These are phyloP conservation scores for Empis stercorea DNA, from an alignment of 2,888 invertebrate species.

Conservation along the genomic window DNA sequence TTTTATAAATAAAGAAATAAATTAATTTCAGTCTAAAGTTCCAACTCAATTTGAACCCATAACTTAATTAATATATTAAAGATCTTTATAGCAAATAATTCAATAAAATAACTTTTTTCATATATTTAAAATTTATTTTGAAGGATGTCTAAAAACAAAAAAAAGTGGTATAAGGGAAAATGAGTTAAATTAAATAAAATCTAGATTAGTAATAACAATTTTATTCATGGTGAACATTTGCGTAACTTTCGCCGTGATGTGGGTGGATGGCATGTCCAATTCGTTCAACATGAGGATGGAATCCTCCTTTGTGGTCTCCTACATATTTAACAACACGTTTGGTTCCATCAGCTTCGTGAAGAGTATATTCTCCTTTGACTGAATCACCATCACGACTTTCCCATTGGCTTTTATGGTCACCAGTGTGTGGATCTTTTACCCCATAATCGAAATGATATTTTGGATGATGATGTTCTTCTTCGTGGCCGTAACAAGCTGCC, in stretches of 20 bases:
- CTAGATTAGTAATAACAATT: not conserved
- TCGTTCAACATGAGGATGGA: slow-evolving; percentile 29
- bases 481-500: slow-evolving; percentile 1
- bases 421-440: slow-evolving; percentile 30
- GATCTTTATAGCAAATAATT: no score
- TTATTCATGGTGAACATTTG: slow-evolving; percentile 4
- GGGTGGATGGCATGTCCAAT: slow-evolving; percentile 17
- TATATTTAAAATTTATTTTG: no score
- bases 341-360: slow-evolving; percentile 25
- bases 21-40: no score
- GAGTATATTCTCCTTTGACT: slow-evolving; percentile 21
- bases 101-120: no score
- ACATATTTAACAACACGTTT: slow-evolving; percentile 29
- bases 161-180: no score
- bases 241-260: slow-evolving; percentile 4
- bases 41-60: no score
- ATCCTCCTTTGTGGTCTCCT: slow-evolving; percentile 28
- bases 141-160: no score
- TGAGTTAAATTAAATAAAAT: no score
- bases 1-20: no score
- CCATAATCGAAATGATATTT: slow-evolving; percentile 29
- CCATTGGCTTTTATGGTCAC: slow-evolving; percentile 28
- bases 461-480: slow-evolving; percentile 33
- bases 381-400: slow-evolving; percentile 35
- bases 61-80: no score